Conservation (phyloP, 2,113 vertebrate species). For the Amphilophus citrinellus region DNA sequence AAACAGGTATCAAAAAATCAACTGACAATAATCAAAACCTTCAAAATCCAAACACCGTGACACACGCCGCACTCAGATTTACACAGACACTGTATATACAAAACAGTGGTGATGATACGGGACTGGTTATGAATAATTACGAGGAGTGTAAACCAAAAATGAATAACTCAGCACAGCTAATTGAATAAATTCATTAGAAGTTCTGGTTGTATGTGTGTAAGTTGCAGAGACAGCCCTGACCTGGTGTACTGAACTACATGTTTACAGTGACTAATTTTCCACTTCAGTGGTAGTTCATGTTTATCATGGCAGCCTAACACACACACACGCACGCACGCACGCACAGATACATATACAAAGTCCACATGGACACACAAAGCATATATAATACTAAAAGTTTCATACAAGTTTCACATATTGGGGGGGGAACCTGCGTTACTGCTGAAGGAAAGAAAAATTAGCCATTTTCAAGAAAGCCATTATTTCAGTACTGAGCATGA, state of each 20-base stretch:
- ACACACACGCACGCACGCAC: not conserved
- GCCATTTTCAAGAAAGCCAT: slow-evolving; percentile 39
- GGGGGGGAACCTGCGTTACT: not conserved
- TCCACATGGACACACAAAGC: not conserved
- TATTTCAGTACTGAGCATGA: slow-evolving; percentile 51
- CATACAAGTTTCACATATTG: not conserved
- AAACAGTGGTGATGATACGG: too few relatives aligned
- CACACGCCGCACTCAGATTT: too few relatives aligned
- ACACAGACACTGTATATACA: too few relatives aligned
- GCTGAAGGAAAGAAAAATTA: slow-evolving; percentile 44
- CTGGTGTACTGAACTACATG: not conserved
- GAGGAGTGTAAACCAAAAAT: too few relatives aligned
- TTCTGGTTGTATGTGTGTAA: not conserved
- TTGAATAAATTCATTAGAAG: too few relatives aligned
- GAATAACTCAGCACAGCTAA: too few relatives aligned
- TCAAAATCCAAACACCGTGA: not conserved
- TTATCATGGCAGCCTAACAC: not conserved
- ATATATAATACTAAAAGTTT: not conserved
- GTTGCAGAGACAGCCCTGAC: slow-evolving; percentile 3
- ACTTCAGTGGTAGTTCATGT: slow-evolving; percentile 15
- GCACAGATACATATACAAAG: not conserved
- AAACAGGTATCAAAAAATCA: not conserved
- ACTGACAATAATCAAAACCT: not conserved
- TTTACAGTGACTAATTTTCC: slow-evolving; percentile 48
- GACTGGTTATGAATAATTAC: too few relatives aligned